phyloP scores from a whole-genome alignment of 2,888 invertebrate species.

The Hypolimnas misippus region DNA sequence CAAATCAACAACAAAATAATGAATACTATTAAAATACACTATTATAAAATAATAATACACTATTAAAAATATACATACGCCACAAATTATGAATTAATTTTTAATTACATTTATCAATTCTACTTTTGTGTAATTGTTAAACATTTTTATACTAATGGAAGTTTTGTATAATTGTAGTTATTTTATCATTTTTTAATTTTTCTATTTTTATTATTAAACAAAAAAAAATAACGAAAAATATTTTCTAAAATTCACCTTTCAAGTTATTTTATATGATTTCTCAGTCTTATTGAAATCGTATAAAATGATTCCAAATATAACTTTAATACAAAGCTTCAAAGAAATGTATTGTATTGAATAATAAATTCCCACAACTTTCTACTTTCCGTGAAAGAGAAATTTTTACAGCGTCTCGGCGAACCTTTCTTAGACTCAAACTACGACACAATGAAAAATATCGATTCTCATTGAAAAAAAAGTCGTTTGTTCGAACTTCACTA shows the following conservation, averaged over 20 bases:
- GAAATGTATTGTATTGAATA: conserved; percentile 13
- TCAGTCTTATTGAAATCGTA: neutral
- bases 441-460: conserved; percentile 26
- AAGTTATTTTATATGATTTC: neutral
- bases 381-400: conserved; percentile 30
- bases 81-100: too few relatives aligned
- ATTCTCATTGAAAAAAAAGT: conserved; percentile 22
- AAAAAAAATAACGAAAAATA: too few relatives aligned
- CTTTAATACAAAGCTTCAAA: conserved; percentile 8
- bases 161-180: too few relatives aligned
- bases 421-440: conserved; percentile 18
- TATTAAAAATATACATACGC: too few relatives aligned
- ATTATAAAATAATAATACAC: too few relatives aligned
- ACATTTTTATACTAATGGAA: too few relatives aligned
- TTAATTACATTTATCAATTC: too few relatives aligned
- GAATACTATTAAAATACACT: too few relatives aligned
- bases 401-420: conserved; percentile 25
- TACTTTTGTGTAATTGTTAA: too few relatives aligned
- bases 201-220: too few relatives aligned
- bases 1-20: too few relatives aligned
- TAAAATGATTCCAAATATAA: neutral
- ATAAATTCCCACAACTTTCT: conserved; percentile 31
- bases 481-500: conserved; percentile 28
- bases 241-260: neutral
- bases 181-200: too few relatives aligned